These are phyloP conservation scores for Caradrina clavipalpis DNA, from an alignment of 2,888 invertebrate species.

Conservation along the genomic window DNA sequence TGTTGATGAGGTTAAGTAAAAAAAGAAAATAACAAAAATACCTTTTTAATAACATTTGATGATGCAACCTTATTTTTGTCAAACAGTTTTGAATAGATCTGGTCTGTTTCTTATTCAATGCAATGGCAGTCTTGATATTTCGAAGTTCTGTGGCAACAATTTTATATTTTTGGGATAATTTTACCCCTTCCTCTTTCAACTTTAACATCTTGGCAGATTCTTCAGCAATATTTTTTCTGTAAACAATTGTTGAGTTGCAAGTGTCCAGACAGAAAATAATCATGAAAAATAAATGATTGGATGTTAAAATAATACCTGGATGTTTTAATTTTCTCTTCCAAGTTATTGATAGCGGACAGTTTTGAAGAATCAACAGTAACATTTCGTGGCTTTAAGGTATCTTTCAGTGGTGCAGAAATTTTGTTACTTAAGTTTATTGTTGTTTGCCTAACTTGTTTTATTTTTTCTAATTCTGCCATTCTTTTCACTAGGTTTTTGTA, in stretches of 20 bases:
- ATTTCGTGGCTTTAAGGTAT: constrained; percentile 83
- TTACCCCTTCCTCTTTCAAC: constrained; percentile 83
- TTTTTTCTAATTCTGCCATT: constrained; percentile 88
- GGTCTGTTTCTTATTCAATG: constrained; percentile 85
- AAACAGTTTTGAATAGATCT: constrained; percentile 80
- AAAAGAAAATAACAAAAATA: constrained; percentile 64
- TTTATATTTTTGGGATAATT: constrained; percentile 84
- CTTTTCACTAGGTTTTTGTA: constrained; percentile 86
- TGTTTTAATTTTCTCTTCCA: constrained; percentile 83
- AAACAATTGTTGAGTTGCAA: constrained; percentile 51
- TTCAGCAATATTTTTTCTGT: constrained; percentile 86
- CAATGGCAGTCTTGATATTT: constrained; percentile 84
- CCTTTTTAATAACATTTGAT: constrained; percentile 86
- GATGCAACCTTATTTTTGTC: constrained; percentile 82
- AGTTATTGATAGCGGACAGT: constrained; percentile 62
- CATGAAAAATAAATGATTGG: background rate
- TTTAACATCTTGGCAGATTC: constrained; percentile 85
- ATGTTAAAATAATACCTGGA: constrained; percentile 77
- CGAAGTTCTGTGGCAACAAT: constrained; percentile 84
- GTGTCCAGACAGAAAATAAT: background rate
- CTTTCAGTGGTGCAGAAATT: constrained; percentile 68
- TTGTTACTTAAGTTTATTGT: constrained; percentile 66
- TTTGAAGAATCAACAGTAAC: constrained; percentile 67
- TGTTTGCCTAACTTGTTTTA: constrained; percentile 84
- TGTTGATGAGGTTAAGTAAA: constrained; percentile 10